These are phyloP conservation scores for Carassius auratus DNA, from an alignment of 2,113 vertebrate species.

Conservation along the genomic window DNA sequence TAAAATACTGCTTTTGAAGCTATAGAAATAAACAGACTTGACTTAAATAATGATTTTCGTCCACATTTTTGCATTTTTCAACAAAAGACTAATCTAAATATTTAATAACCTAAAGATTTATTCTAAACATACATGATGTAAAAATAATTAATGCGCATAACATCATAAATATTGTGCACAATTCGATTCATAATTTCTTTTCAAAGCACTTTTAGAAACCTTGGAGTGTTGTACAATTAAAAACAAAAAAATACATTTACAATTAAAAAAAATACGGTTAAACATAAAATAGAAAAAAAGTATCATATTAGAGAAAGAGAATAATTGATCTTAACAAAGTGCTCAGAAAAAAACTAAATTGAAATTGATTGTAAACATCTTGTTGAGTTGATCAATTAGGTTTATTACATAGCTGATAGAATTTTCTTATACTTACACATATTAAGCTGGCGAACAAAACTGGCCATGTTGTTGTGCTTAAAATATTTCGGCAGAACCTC, in stretches of 20 bases:
- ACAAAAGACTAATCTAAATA: too few relatives aligned
- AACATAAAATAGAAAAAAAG: too few relatives aligned
- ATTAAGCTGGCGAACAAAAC: conserved; percentile 95
- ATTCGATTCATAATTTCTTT: background rate
- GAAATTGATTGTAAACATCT: too few relatives aligned
- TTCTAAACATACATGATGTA: background rate
- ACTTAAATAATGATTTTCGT: background rate
- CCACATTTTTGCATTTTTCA: too few relatives aligned
- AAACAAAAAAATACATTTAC: too few relatives aligned
- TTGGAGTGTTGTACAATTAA: too few relatives aligned
- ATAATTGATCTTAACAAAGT: too few relatives aligned
- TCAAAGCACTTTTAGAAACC: background rate
- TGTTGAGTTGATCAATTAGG: background rate
- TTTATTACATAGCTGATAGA: background rate
- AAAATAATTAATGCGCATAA: background rate
- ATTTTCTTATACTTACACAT: conserved; percentile 85
- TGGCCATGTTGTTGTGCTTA: conserved; percentile 98
- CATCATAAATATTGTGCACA: background rate
- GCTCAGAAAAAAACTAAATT: too few relatives aligned
- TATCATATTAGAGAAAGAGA: too few relatives aligned
- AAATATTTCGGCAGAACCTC: conserved; percentile 96
- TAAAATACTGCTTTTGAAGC: background rate
- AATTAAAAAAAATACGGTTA: too few relatives aligned
- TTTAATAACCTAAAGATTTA: background rate
- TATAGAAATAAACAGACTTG: background rate